Evolutionary conservation across 2,113 vertebrate genomes (phyloP).

Genomic region (Clinocottus analis): DNA sequence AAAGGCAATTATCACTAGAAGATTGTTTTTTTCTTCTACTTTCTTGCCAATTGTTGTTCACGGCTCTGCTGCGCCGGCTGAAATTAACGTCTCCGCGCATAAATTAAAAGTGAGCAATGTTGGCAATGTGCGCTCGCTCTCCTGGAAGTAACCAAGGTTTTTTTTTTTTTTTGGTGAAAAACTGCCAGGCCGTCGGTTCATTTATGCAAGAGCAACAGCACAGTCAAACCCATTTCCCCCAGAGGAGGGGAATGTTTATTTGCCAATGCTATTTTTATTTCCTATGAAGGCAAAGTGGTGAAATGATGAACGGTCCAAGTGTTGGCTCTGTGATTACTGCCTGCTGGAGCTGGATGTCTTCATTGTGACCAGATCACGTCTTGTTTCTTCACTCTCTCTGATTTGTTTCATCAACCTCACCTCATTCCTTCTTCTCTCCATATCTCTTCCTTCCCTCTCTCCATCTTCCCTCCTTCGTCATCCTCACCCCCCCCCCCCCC

Average conservation of each 20-base stretch:
- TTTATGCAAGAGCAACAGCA: constrained; percentile 30
- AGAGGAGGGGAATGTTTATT: neutral
- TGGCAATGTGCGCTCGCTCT: neutral
- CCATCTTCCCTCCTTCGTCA: constrained; percentile 1
- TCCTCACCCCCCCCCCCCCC: no score
- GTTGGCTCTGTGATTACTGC: constrained; percentile 17
- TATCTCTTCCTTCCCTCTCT: neutral
- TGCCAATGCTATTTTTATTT: constrained; percentile 34
- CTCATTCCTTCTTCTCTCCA: neutral
- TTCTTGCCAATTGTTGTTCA: constrained; percentile 7
- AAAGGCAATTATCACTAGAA: constrained; percentile 42
- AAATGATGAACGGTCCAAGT: constrained; percentile 6
- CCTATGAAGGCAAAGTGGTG: constrained; percentile 26
- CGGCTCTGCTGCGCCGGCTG: neutral
- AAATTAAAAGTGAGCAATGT: constrained; percentile 37
- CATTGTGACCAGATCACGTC: neutral
- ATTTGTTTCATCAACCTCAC: neutral
- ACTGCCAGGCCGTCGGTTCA: constrained; percentile 33
- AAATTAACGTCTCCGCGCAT: constrained; percentile 31
- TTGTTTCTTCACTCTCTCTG: neutral
- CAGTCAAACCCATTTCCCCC: constrained; percentile 29
- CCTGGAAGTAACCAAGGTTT: neutral
- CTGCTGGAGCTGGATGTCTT: constrained; percentile 18
- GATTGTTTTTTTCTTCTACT: constrained; percentile 22
- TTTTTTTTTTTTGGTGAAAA: constrained; percentile 30